Percentiles rank a stretch among this genome's conserved stretches.
Evolutionary conservation across 2,888 invertebrate species (phyloP).

Genomic region (Phyto melanocephala): DNA sequence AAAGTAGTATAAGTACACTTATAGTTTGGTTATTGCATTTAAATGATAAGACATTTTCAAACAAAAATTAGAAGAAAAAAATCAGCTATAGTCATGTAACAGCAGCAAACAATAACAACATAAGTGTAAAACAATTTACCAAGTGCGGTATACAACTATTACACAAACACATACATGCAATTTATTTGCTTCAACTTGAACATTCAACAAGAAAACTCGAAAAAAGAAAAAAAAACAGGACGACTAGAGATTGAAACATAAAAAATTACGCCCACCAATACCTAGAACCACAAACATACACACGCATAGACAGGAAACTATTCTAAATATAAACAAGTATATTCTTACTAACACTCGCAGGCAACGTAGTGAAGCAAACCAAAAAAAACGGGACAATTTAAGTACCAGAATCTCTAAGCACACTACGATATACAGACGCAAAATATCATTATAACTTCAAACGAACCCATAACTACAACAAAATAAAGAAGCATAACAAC

Average conservation of each 20-base stretch:
- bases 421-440: not conserved
- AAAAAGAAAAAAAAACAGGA: conserved; percentile 34
- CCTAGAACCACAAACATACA: conserved; percentile 6
- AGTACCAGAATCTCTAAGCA: conserved; percentile 13
- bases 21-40: conserved; percentile 64
- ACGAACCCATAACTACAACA: conserved; percentile 36
- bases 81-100: conserved; percentile 35
- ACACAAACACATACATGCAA: not conserved
- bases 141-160: conserved; percentile 48
- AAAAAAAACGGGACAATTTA: conserved; percentile 60
- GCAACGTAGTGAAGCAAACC: not conserved
- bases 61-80: conserved; percentile 18
- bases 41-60: conserved; percentile 63
- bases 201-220: conserved; percentile 1
- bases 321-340: conserved; percentile 45
- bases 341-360: conserved; percentile 6
- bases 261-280: conserved; percentile 32
- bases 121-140: conserved; percentile 64
- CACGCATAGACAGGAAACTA: conserved; percentile 38
- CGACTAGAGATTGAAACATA: conserved; percentile 43
- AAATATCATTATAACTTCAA: conserved; percentile 36
- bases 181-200: conserved; percentile 11
- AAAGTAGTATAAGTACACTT: conserved; percentile 60
- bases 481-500: not conserved
- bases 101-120: conserved; percentile 40